Evolutionary conservation across 1,140 invertebrate genomes (phyloP), one percentile per base, ranked within the genome.

Genomic region (Wiebesia pumilae): DNA sequence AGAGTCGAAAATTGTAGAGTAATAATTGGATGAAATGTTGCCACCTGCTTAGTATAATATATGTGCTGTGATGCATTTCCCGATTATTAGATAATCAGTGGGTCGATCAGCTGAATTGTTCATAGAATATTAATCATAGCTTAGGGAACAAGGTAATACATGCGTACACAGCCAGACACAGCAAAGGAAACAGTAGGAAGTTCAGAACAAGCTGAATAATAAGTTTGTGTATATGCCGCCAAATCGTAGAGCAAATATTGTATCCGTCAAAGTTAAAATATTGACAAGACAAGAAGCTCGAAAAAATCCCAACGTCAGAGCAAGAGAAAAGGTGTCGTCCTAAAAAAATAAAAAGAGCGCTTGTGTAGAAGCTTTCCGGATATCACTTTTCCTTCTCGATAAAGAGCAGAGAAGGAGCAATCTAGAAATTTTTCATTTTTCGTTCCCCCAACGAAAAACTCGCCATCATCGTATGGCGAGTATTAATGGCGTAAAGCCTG

Each of bases 291-390:
- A 62, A 75, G 51, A 73, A 62, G 65, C 30, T 38, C n/a, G n/a
- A 65, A 69, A 14, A 35, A 75, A 85, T 81, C 78, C 35, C 65
- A 84, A 38, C 54, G 21, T 14, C 47, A 24, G 83, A 16, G 35
- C 1, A 16, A 14, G 35, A 47, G 54, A 19, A 78, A 62, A 62
- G 27, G 14, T n/a, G n/a, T 14, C 27, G 24, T 81, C 79, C 84
- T 85, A 85, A 85, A 85, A 81, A 85, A 85, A 81, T 75, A 85
- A 43, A 67, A 78, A 35, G 30, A 47, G 24, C 43, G 35, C 14
- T 0, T 33, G 71, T 0, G n/a, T n/a, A 27, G 35, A 77, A 62
- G n/a, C 35, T 62, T 4, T 14, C 75, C 62, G 75, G 30, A 69
- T 85, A 80, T 85, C 62, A 80, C 14, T 80, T 71, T 81, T 54